phyloP scores from a whole-genome alignment of 1,140 invertebrate species.

The Diorhabda elongata region DNA sequence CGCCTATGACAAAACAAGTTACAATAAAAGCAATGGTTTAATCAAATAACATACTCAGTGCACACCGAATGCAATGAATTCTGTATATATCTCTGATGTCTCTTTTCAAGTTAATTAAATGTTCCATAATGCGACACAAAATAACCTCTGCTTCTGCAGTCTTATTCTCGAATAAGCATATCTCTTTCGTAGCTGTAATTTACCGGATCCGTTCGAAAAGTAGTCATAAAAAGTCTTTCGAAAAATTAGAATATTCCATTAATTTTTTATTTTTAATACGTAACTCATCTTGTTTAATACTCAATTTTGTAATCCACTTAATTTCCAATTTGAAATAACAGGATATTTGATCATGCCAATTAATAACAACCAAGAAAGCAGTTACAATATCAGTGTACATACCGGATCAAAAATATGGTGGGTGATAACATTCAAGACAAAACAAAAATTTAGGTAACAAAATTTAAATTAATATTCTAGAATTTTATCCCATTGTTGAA shows the following conservation, averaged over 20 bases:
- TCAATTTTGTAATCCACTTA: not conserved
- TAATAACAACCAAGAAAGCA: no score
- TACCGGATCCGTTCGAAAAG: not conserved
- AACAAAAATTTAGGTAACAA: no score
- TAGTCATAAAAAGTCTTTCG: not conserved
- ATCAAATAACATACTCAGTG: not conserved
- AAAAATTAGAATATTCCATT: not conserved
- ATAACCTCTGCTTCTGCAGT: conserved; percentile 23
- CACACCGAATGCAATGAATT: not conserved
- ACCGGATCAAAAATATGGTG: no score
- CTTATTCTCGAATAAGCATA: conserved; percentile 28
- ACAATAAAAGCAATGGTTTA: not conserved
- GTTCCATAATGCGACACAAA: conserved; percentile 38
- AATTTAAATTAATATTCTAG: no score
- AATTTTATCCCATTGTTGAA: no score
- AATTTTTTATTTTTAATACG: not conserved
- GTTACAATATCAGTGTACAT: no score
- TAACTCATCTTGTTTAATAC: not conserved
- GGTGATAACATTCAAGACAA: no score
- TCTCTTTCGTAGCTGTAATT: not conserved
- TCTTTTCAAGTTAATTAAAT: conserved; percentile 42
- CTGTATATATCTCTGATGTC: conserved; percentile 10
- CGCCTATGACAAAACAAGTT: no score
- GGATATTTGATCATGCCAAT: no score
- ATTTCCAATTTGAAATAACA: not conserved